A percentile compares a stretch with the other conserved stretches of the same genome.
Conservation (phyloP, 2,797 vertebrate genomes). For the Alectoris magna region DNA sequence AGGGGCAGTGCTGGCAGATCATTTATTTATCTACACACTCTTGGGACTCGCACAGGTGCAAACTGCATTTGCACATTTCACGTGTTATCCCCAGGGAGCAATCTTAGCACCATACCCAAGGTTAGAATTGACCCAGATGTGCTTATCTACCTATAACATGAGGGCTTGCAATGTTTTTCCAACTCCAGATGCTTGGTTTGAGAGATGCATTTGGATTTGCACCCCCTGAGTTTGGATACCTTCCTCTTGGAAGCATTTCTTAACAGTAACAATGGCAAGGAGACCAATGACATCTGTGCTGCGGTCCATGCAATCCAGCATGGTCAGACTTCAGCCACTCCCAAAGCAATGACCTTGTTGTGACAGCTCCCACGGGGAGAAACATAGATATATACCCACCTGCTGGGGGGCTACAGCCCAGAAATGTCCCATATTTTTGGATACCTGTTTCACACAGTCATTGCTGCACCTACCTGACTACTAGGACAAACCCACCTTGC, state of each 20-base stretch:
- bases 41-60: background rate
- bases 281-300: background rate
- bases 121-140: background rate
- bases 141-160: background rate
- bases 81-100: background rate
- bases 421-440: background rate
- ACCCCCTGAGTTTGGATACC: background rate
- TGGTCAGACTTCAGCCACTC: background rate
- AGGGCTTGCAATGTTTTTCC: background rate
- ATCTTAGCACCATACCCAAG: background rate
- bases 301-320: background rate
- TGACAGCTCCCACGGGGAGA: accelerated
- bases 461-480: background rate
- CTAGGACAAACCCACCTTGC: background rate
- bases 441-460: background rate
- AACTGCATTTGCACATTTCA: background rate
- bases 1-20: background rate
- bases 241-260: background rate
- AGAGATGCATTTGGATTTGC: background rate
- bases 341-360: background rate
- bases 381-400: background rate
- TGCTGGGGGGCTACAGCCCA: background rate
- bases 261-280: background rate
- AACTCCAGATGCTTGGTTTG: background rate
- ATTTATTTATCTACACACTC: background rate